Evolutionary conservation across 2,888 invertebrate genomes (phyloP).

Genomic region (Drosophila koepferae): DNA sequence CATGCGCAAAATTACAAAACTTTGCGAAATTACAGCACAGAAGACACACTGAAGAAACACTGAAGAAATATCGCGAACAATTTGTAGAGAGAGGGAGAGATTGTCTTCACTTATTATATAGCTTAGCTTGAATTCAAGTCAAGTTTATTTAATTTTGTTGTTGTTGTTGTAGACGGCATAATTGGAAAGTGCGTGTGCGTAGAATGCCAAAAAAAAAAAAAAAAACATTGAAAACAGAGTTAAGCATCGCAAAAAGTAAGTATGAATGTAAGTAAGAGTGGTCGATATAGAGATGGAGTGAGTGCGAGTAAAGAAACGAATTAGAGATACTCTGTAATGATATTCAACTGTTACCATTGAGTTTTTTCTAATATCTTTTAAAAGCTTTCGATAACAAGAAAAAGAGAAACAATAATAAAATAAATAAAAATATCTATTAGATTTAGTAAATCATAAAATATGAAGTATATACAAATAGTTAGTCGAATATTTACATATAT

Average conservation of each 20-base stretch:
- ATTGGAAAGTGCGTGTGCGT: slow-evolving; percentile 49
- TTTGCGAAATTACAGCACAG: slow-evolving; percentile 72
- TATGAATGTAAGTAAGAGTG: slow-evolving; percentile 8
- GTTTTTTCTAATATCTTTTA: too few relatives aligned
- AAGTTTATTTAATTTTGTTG: slow-evolving; percentile 1
- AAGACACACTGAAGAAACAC: slow-evolving; percentile 5
- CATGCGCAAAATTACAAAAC: slow-evolving; percentile 70
- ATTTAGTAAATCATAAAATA: neutral
- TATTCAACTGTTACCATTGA: neutral
- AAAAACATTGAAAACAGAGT: slow-evolving; percentile 3
- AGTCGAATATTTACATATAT: too few relatives aligned
- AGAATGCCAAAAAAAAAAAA: slow-evolving; percentile 34
- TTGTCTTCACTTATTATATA: slow-evolving; percentile 7
- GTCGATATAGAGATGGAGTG: neutral
- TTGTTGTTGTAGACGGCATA: slow-evolving; percentile 5
- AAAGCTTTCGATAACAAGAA: too few relatives aligned
- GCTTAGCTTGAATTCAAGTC: slow-evolving; percentile 30
- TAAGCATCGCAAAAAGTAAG: slow-evolving; percentile 18
- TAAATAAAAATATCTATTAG: neutral
- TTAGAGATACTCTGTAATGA: neutral
- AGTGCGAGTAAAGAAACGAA: neutral
- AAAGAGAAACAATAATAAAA: neutral
- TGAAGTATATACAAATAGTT: too few relatives aligned
- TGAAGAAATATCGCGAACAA: slow-evolving; percentile 9
- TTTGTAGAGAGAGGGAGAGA: slow-evolving; percentile 5